These are phyloP conservation scores for Xiphorhynchus elegans DNA, from an alignment of 2,113 vertebrate genomes.

Conservation along the genomic window DNA sequence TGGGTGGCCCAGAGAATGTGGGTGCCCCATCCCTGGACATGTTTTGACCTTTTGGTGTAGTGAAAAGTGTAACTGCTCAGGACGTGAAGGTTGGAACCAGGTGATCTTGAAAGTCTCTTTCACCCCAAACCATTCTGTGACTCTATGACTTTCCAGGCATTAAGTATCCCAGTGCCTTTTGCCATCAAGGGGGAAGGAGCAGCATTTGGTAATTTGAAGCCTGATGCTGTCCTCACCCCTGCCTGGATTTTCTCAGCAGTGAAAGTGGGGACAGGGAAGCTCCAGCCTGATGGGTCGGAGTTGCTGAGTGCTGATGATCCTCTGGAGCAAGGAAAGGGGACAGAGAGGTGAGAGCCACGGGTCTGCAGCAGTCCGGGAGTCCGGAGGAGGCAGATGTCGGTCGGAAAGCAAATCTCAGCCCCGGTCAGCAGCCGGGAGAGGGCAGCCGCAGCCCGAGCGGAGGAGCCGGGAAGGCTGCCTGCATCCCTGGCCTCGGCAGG, in stretches of 20 bases:
- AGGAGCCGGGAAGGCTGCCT: accelerated
- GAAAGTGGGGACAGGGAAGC: not conserved
- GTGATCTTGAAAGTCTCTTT: not conserved
- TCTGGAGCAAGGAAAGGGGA: not conserved
- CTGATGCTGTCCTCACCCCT: too few relatives aligned
- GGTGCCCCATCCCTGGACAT: not conserved
- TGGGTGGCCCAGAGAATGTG: accelerated
- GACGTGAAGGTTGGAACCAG: not conserved
- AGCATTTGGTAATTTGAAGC: not conserved
- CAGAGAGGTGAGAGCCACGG: accelerated
- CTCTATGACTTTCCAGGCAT: not conserved
- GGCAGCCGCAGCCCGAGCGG: constrained; percentile 14
- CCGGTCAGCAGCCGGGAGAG: not conserved
- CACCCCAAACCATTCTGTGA: not conserved
- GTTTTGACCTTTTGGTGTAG: not conserved
- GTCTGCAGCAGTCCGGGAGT: accelerated
- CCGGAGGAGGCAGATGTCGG: accelerated
- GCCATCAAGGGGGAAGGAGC: not conserved
- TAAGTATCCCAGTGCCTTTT: accelerated
- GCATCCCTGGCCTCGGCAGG: accelerated
- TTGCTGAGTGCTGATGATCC: too few relatives aligned
- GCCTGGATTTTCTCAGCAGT: not conserved
- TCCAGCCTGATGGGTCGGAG: not conserved
- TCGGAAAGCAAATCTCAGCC: not conserved
- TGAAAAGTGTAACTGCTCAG: not conserved